Conservation (phyloP, 2,888 invertebrate species). For the Acleris literana region DNA sequence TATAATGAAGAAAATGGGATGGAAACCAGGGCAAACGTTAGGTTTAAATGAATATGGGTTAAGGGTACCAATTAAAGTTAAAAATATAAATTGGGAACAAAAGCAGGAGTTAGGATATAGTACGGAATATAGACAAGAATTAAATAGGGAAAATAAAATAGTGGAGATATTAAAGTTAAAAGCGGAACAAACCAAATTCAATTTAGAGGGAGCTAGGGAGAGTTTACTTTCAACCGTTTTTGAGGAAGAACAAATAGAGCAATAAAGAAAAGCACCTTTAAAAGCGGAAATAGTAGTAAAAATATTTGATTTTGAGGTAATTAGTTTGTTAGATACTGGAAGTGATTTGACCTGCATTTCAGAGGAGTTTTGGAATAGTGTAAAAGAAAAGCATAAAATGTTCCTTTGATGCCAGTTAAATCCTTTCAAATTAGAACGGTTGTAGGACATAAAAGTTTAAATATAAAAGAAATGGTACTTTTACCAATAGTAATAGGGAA, state of each 20-base stretch:
- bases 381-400: not conserved
- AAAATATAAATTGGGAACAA: no score
- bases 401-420: conserved; percentile 25
- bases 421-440: conserved; percentile 36
- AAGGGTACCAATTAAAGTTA: conserved; percentile 2
- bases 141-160: not conserved
- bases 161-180: conserved; percentile 3
- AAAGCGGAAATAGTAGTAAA: conserved; percentile 28
- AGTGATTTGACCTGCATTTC: conserved; percentile 40
- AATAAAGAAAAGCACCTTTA: not conserved
- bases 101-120: conserved; percentile 1
- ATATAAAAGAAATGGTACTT: conserved; percentile 23
- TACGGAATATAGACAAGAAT: not conserved
- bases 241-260: not conserved
- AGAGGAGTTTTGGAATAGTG: not conserved
- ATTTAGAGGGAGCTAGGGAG: not conserved
- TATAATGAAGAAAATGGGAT: conserved; percentile 23
- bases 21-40: conserved; percentile 22
- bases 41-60: conserved; percentile 2
- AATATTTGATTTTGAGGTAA: conserved; percentile 3
- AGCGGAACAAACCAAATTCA: not conserved
- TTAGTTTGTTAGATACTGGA: conserved; percentile 35
- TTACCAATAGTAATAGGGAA: conserved; percentile 22
- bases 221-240: not conserved
- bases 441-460: conserved; percentile 36